Conservation (phyloP, 1,140 invertebrate species). For the Onthophagus taurus region DNA sequence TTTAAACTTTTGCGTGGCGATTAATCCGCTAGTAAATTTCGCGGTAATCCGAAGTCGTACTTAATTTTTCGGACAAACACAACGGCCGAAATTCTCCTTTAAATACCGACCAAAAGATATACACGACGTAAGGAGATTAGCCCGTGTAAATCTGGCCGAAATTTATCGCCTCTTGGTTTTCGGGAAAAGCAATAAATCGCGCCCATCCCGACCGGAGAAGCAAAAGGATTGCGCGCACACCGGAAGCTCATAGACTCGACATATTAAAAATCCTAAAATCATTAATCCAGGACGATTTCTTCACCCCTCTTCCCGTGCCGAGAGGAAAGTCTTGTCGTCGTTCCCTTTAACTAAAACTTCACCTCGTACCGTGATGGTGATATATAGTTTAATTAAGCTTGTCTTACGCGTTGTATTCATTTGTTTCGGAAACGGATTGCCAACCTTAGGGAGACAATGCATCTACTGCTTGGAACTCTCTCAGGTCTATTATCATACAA, state of each 20-base stretch:
- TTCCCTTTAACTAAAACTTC: no score
- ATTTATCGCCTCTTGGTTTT: no score
- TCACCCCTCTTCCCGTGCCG: slow-evolving; percentile 20
- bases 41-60: no score
- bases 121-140: no score
- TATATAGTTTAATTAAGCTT: slow-evolving; percentile 36
- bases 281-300: slow-evolving; percentile 31
- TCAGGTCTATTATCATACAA: slow-evolving; percentile 28
- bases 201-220: background rate
- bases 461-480: slow-evolving; percentile 19
- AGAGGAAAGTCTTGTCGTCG: slow-evolving; percentile 25
- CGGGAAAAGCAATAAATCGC: slow-evolving; percentile 5
- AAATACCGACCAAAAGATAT: no score
- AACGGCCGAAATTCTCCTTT: no score
- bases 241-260: slow-evolving; percentile 11
- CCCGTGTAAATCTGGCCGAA: no score
- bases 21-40: no score
- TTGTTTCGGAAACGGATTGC: slow-evolving; percentile 36
- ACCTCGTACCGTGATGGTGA: slow-evolving; percentile 33
- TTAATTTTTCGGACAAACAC: no score
- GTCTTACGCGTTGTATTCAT: slow-evolving; percentile 36
- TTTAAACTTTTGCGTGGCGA: no score
- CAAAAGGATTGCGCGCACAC: background rate
- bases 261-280: slow-evolving; percentile 33
- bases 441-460: slow-evolving; percentile 30